Evolutionary conservation across 2,797 vertebrate genomes (phyloP).

Genomic region (Poeciliopsis turneri): DNA sequence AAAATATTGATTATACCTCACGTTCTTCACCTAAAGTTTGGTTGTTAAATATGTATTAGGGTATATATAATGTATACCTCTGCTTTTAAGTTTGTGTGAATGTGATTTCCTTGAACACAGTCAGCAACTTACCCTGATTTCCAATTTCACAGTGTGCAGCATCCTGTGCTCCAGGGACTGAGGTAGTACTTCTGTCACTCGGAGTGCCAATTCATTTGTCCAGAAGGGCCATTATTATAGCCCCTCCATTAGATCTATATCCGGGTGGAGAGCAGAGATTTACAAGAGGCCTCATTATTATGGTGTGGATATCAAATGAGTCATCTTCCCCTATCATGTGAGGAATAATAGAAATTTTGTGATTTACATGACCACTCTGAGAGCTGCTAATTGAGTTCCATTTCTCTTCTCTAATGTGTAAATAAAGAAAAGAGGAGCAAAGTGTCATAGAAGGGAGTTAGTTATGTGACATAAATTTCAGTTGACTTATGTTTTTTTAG

Average conservation of each 20-base stretch:
- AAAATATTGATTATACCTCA: neutral
- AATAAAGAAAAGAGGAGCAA: constrained; percentile 13
- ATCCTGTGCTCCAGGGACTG: constrained; percentile 33
- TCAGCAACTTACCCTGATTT: constrained; percentile 56
- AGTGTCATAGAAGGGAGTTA: neutral
- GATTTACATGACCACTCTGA: constrained; percentile 42
- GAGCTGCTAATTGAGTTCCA: constrained; percentile 46
- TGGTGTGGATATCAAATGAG: constrained; percentile 50
- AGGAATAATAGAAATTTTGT: constrained; percentile 34
- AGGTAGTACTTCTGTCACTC: constrained; percentile 44
- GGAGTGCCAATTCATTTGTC: constrained; percentile 62
- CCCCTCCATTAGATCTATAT: constrained; percentile 43
- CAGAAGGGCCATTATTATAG: constrained; percentile 52
- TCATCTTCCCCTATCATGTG: constrained; percentile 21
- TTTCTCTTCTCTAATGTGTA: constrained; percentile 35
- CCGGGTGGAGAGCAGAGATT: constrained; percentile 34
- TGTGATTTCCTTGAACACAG: constrained; percentile 45
- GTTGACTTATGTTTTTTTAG: constrained; percentile 6
- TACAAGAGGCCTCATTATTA: constrained; percentile 45
- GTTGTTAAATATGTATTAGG: neutral
- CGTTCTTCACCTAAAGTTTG: neutral
- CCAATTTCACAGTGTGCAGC: constrained; percentile 73
- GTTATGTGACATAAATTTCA: constrained; percentile 10
- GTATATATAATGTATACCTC: neutral
- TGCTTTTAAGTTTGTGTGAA: constrained; percentile 29